Percentiles rank a stretch among this genome's conserved stretches.
Conservation (phyloP, 1,140 invertebrate species). For the Helicoverpa armigera region DNA sequence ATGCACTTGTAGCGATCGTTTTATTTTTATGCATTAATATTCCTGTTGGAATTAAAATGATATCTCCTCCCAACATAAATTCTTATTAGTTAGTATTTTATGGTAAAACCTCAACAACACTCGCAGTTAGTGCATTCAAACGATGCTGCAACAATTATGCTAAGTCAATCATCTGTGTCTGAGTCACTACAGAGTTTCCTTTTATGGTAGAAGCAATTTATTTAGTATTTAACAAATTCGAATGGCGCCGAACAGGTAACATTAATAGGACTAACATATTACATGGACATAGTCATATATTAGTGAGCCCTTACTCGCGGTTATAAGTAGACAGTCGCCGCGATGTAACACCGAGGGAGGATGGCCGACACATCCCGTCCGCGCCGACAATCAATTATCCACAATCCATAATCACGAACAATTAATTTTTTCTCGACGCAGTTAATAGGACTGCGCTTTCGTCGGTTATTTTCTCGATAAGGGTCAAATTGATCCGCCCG, state of each 20-base stretch:
- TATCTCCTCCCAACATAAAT: neutral
- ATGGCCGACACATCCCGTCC: conserved; percentile 62
- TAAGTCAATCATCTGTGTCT: conserved; percentile 51
- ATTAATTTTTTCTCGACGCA: conserved; percentile 76
- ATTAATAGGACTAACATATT: conserved; percentile 58
- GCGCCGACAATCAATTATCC: conserved; percentile 74
- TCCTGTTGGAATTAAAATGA: too few relatives aligned
- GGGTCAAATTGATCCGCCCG: conserved; percentile 77
- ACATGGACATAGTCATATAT: conserved; percentile 58
- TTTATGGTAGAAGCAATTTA: conserved; percentile 53
- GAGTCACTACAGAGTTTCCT: conserved; percentile 56
- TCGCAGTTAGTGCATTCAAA: neutral
- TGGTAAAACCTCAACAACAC: neutral
- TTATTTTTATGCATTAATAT: too few relatives aligned
- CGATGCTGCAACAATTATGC: conserved; percentile 33
- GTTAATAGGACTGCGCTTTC: conserved; percentile 73
- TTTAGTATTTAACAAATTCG: conserved; percentile 57
- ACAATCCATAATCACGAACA: conserved; percentile 79
- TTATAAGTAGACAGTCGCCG: conserved; percentile 51
- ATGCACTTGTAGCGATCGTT: too few relatives aligned
- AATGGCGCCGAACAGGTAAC: conserved; percentile 54
- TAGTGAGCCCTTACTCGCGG: conserved; percentile 50
- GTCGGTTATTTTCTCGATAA: conserved; percentile 79
- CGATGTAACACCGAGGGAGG: conserved; percentile 60
- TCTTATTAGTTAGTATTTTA: neutral